Evolutionary conservation across 2,113 vertebrate genomes (phyloP), one percentile per base, ranked within the genome.

Genomic region (Benitochromis conjunctus): DNA sequence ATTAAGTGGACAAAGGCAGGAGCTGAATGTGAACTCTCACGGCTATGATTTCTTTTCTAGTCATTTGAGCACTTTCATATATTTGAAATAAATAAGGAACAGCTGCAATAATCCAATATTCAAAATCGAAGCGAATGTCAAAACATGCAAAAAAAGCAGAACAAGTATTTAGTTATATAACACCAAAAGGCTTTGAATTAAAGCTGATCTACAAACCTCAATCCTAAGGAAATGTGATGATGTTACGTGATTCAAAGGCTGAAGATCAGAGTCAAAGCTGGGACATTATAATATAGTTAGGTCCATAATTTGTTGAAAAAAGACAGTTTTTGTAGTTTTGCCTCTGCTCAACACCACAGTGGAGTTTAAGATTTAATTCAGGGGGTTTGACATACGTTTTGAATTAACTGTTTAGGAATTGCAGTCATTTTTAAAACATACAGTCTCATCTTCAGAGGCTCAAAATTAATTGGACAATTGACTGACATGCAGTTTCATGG

Each of bases 181-280:
- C 18, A 57, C 54, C 31, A 19, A 64, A 74, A 90, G 9, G 6
- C 14, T 84, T 78, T 3, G 4, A 79, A 77, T 76, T 24, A 51
- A 46, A 83, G 18, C 81, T 87, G 53, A 87, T 79, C 55, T 53
- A 78, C 14, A 38, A 36, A 53, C 8, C 18, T 51, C 82, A 79
- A 84, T 79, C 26, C 60, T 19, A 16, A 74, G 24, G 57, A 83
- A 43, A 85, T 80, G 79, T 93, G 86, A 81, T 93, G 92, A 95
- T 60, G 56, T 91, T 88, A 93, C 12, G 51, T 91, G 91, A 92
- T 46, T 38, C 41, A 26, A 56, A 29, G 57, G n/a, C 58, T 55
- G 78, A 91, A 60, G 54, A 46, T 2, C 71, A 69, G 26, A 53
- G 36, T 21, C 48, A 69, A 34, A 88, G 56, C 19, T 11, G 16